Conservation (phyloP, 2,797 vertebrate genomes). For the Xyrichtys novacula region DNA sequence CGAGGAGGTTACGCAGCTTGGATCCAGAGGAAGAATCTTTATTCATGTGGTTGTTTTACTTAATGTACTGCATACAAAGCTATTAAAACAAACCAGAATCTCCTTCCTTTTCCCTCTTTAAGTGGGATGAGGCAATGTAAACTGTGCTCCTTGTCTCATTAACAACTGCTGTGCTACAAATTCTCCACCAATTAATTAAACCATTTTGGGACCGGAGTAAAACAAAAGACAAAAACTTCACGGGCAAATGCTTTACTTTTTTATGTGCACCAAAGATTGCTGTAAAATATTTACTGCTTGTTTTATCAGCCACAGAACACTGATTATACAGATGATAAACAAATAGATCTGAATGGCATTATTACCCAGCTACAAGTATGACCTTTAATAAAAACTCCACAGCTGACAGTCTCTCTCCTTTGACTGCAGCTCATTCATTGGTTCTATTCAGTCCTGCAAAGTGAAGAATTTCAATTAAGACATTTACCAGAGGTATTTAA, state of each 20-base stretch:
- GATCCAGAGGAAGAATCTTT: slow-evolving; percentile 24
- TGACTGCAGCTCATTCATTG: slow-evolving; percentile 32
- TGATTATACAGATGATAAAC: slow-evolving; percentile 73
- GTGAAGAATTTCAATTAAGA: neutral
- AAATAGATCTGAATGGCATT: slow-evolving; percentile 63
- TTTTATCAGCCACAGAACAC: slow-evolving; percentile 62
- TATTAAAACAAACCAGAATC: slow-evolving; percentile 17
- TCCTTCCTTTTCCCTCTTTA: slow-evolving; percentile 12
- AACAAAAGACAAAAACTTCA: slow-evolving; percentile 40
- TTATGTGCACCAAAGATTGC: slow-evolving; percentile 30
- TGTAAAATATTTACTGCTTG: slow-evolving; percentile 58
- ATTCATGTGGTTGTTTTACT: slow-evolving; percentile 36
- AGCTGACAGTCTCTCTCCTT: slow-evolving; percentile 35
- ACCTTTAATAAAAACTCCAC: slow-evolving; percentile 69
- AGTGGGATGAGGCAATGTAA: neutral
- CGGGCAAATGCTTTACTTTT: slow-evolving; percentile 41
- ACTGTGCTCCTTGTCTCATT: slow-evolving; percentile 26
- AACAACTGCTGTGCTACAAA: slow-evolving; percentile 20
- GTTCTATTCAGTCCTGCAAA: slow-evolving; percentile 1
- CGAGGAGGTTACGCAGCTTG: slow-evolving; percentile 35
- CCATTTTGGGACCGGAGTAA: slow-evolving; percentile 16
- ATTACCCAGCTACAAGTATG: slow-evolving; percentile 61
- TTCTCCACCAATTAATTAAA: slow-evolving; percentile 30
- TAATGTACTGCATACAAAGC: slow-evolving; percentile 27
- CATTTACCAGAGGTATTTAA: neutral